Evolutionary conservation across 2,888 invertebrate genomes (phyloP).

Genomic region (Lysandra coridon): DNA sequence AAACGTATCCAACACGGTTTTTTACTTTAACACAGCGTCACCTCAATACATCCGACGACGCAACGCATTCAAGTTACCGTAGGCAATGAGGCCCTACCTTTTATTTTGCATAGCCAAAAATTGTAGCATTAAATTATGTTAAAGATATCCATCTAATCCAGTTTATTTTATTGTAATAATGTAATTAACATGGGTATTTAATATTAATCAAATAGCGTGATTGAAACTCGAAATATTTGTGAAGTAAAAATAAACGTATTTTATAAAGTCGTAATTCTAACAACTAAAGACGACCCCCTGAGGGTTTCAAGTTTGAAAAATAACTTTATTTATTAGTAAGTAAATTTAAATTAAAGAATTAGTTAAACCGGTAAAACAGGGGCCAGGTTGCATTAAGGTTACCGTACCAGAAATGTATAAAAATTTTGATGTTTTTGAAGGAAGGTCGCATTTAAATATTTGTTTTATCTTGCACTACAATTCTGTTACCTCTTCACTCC

Average conservation of each 20-base stretch:
- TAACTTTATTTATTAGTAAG: not conserved
- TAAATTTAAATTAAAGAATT: not conserved
- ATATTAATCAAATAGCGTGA: constrained; percentile 5
- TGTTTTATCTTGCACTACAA: no score
- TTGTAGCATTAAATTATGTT: not conserved
- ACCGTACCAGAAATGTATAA: not conserved
- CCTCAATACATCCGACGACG: no score
- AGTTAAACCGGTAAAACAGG: not conserved
- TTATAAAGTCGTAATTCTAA: not conserved
- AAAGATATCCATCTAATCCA: not conserved
- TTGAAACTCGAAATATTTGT: constrained; percentile 15
- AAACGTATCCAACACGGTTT: no score
- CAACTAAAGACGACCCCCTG: not conserved
- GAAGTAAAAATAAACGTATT: not conserved
- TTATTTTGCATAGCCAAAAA: no score
- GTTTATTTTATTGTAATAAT: not conserved
- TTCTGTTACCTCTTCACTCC: no score
- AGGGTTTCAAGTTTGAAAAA: not conserved
- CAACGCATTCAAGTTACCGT: no score
- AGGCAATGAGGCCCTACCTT: no score
- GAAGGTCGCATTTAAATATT: no score
- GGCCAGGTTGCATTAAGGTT: no score
- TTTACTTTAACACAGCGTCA: no score
- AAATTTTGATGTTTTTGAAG: not conserved
- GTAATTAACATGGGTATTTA: not conserved